Conservation (phyloP, 2,797 vertebrate genomes). For the Craterocephalus amniculus region DNA sequence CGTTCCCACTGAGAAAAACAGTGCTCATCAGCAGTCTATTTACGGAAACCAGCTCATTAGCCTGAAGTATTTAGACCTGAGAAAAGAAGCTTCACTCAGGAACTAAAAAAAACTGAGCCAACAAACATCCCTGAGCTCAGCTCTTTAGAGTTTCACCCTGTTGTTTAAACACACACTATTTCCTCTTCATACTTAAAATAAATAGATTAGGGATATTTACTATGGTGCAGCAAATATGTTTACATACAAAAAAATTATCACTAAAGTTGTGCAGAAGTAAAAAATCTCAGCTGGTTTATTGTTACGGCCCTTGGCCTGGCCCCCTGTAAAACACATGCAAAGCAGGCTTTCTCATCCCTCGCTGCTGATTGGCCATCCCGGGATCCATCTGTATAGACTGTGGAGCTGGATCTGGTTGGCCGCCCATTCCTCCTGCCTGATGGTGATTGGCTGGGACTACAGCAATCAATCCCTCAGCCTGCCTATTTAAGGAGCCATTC, state of each 20-base stretch:
- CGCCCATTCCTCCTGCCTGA: too few relatives aligned
- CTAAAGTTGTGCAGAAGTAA: too few relatives aligned
- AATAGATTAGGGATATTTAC: neutral
- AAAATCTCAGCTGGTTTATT: neutral
- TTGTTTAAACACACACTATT: neutral
- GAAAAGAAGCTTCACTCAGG: constrained; percentile 53
- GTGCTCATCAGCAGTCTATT: constrained; percentile 76
- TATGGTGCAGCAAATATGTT: neutral
- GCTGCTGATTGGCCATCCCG: too few relatives aligned
- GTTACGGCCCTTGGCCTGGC: too few relatives aligned
- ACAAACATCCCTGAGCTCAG: constrained; percentile 27
- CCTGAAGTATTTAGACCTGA: constrained; percentile 71
- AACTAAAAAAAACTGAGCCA: constrained; percentile 43
- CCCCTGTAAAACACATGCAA: too few relatives aligned
- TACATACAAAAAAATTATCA: neutral
- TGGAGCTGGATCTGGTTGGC: too few relatives aligned
- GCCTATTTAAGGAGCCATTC: too few relatives aligned
- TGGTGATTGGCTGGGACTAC: too few relatives aligned
- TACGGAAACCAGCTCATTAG: constrained; percentile 74
- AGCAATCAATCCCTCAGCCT: too few relatives aligned
- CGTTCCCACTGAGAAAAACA: constrained; percentile 38
- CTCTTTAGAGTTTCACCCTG: neutral
- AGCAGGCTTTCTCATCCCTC: too few relatives aligned
- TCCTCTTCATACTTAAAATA: neutral
- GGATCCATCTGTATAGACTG: too few relatives aligned